Base-by-base conservation (phyloP, 2,113 vertebrate genomes). In the Sinocyclocheilus anophthalmus region DNA sequence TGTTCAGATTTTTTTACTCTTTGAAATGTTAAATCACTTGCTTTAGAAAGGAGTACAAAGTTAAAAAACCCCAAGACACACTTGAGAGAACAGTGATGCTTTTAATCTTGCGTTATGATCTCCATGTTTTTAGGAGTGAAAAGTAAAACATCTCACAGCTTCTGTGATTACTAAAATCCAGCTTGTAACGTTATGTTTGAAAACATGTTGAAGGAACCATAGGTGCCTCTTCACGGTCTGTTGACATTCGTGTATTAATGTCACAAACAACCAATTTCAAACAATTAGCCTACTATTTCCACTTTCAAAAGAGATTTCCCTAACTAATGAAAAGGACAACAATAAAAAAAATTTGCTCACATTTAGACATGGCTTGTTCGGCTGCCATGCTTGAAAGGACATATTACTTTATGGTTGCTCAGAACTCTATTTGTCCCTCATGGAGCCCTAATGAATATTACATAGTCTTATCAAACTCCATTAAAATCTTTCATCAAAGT, bases 401-500 rank as follows among this genome's bases (percentile, higher is more conserved):
- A 57, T 69, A 61, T 53, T 79, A 39, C 61, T 63, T 80, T 61
- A 42, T 45, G 50, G 48, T 48, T 30, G 30, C 63, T 84, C 63
- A 65, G 50, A 63, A 82, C 26, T 24, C 70, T 22, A 11, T 45
- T 33, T 33, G 75, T 65, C 6, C 3, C 30, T 72, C 70, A 65
- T 79, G 82, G 48, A 69, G 57, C 3, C 14, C 12, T 84, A 76
- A 83, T 79, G 42, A 63, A 84, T 84, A n/a, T n/a, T 84, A 73
- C 78, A 73, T 84, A 53, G 72, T 87, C 70, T 83, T 83, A 83
- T 61, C 55, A 50, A 82, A 82, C 18, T 53, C 84, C 84, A 73
- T 85, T 70, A 88, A 84, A 72, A 88, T 88, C 67, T 82, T 55
- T 33, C 30, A 33, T 33, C 30, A 33, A 33, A 33, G 30, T 33